Percentiles rank a stretch among this genome's conserved stretches.
Conservation (phyloP, 2,888 invertebrate species). For the Pristionchus entomophagus region DNA sequence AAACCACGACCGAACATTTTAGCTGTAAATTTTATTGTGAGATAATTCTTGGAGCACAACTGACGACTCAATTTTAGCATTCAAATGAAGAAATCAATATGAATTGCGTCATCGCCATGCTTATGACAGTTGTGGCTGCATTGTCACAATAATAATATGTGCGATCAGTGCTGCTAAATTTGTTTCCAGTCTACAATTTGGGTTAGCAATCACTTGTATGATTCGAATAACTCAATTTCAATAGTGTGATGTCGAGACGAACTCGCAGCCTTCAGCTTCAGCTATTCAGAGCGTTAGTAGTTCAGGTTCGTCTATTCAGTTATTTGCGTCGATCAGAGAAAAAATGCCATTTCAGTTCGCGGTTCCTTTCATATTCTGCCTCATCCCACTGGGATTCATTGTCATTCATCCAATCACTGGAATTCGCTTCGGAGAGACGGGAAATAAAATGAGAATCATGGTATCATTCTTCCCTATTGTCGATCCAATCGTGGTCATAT, state of each 20-base stretch:
- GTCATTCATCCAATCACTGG: background rate
- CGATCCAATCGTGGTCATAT: background rate
- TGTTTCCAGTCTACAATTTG: background rate
- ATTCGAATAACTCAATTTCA: background rate
- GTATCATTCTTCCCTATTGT: background rate
- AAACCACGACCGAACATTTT: background rate
- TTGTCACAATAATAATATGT: background rate
- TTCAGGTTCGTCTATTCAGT: background rate
- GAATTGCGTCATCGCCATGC: background rate
- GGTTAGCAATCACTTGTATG: background rate
- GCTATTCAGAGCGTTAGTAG: background rate
- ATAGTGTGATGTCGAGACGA: background rate
- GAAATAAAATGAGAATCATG: background rate
- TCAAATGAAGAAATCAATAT: background rate
- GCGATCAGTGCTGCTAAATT: background rate
- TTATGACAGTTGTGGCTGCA: no score
- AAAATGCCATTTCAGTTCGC: conserved; percentile 26
- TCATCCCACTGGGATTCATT: background rate
- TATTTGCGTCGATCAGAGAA: no score
- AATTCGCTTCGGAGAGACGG: background rate
- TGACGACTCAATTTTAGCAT: background rate
- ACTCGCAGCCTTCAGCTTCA: background rate
- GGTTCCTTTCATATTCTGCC: background rate
- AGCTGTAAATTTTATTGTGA: background rate
- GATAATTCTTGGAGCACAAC: background rate